Percentiles rank a stretch among this genome's conserved stretches.
Conservation (phyloP, 2,797 vertebrate genomes). For the Esox lucius region DNA sequence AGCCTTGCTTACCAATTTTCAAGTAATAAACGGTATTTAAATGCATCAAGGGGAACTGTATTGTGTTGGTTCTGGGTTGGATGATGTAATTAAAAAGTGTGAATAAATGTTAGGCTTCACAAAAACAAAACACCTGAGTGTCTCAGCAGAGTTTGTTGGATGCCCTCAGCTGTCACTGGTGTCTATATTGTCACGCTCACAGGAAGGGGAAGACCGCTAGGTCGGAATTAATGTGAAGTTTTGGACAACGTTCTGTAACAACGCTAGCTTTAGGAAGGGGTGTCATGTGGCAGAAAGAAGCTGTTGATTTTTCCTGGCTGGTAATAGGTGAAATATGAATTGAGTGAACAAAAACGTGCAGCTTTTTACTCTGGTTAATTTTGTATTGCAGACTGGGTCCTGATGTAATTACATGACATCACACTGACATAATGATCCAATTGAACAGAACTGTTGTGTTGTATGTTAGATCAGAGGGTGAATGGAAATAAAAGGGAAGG, state of each 20-base stretch:
- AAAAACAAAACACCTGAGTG: conserved; percentile 58
- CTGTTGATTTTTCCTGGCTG: not conserved
- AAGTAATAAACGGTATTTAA: conserved; percentile 61
- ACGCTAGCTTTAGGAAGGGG: conserved; percentile 58
- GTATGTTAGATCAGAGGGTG: not conserved
- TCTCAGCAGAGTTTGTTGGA: conserved; percentile 55
- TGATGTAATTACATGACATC: not conserved
- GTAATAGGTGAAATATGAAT: not conserved
- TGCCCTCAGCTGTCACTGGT: conserved; percentile 63
- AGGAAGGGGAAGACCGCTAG: conserved; percentile 56
- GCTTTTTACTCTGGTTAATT: not conserved
- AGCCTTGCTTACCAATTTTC: conserved; percentile 51
- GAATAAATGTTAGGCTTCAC: conserved; percentile 53
- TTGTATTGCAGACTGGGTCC: not conserved
- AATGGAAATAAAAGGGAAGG: too few species aligned
- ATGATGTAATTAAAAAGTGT: conserved; percentile 45
- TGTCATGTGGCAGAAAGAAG: conserved; percentile 49
- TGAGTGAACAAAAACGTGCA: not conserved
- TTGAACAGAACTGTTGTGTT: not conserved
- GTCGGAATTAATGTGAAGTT: conserved; percentile 62
- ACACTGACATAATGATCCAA: not conserved
- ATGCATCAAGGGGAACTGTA: conserved; percentile 22
- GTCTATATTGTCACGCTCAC: conserved; percentile 56
- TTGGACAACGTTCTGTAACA: conserved; percentile 60
- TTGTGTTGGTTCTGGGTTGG: conserved; percentile 24